These are phyloP conservation scores for Zygothrica quintamaculata DNA, from an alignment of 2,888 invertebrate species.

Conservation along the genomic window DNA sequence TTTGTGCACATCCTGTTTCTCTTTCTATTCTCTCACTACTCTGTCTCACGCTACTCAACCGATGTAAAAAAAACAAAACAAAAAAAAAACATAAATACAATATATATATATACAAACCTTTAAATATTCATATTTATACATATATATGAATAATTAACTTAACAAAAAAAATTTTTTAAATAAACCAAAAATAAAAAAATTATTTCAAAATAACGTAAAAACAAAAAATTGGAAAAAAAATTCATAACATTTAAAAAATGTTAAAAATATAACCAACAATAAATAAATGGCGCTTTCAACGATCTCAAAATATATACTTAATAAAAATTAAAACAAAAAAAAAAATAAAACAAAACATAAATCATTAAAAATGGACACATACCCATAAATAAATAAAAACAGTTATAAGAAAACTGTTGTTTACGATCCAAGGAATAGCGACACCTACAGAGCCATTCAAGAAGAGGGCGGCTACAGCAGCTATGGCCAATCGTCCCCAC, in stretches of 20 bases:
- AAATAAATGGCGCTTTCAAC: slow-evolving; percentile 62
- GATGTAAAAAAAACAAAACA: slow-evolving; percentile 66
- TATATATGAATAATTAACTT: slow-evolving; percentile 62
- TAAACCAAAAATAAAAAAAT: slow-evolving; percentile 57
- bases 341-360: slow-evolving; percentile 38
- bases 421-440: slow-evolving; percentile 95
- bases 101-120: slow-evolving; percentile 48
- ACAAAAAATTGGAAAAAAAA: slow-evolving; percentile 54
- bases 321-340: slow-evolving; percentile 28
- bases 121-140: slow-evolving; percentile 50
- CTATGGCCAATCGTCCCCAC: slow-evolving; percentile 87
- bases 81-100: too few species aligned
- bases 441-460: slow-evolving; percentile 94
- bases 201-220: slow-evolving; percentile 65
- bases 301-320: too few species aligned
- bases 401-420: slow-evolving; percentile 88
- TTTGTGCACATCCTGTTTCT: slow-evolving; percentile 84
- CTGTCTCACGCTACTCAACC: slow-evolving; percentile 80
- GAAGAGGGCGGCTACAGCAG: slow-evolving; percentile 88
- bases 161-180: slow-evolving; percentile 59
- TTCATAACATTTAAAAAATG: slow-evolving; percentile 35
- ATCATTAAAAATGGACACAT: slow-evolving; percentile 45
- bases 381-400: slow-evolving; percentile 33
- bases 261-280: slow-evolving; percentile 26
- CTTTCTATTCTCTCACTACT: slow-evolving; percentile 83